Conservation (phyloP, 2,888 invertebrate species). For the Synergus umbraculus region DNA sequence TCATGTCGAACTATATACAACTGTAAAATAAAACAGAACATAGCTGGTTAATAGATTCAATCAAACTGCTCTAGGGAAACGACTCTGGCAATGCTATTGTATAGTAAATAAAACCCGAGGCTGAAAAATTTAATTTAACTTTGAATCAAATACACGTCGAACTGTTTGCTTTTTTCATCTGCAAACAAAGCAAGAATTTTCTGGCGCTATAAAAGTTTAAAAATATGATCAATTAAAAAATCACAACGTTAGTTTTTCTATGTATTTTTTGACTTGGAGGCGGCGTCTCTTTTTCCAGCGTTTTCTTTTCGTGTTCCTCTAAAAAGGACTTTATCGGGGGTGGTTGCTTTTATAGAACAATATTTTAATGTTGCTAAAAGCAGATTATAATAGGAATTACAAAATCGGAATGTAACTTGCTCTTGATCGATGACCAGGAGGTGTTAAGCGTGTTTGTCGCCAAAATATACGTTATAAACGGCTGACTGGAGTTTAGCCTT, state of each 20-base stretch:
- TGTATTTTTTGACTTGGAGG: no score
- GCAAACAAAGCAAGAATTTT: no score
- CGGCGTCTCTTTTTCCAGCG: no score
- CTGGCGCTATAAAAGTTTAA: background rate
- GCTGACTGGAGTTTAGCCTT: constrained; percentile 45
- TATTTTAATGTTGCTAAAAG: no score
- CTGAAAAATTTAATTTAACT: constrained; percentile 1
- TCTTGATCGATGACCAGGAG: constrained; percentile 52
- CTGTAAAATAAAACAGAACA: constrained; percentile 15
- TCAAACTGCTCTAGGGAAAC: constrained; percentile 23
- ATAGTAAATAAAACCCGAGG: background rate
- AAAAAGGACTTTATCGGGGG: no score
- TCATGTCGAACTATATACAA: no score
- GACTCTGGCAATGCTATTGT: constrained; percentile 2
- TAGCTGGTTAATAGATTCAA: constrained; percentile 30
- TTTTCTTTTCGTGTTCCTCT: no score
- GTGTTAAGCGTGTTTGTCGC: constrained; percentile 47
- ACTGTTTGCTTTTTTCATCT: background rate
- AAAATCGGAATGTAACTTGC: background rate
- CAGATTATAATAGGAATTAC: no score
- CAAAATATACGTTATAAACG: constrained; percentile 54
- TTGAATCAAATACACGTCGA: background rate
- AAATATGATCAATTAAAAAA: no score
- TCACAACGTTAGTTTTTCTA: no score
- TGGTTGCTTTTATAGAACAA: no score